A percentile compares a stretch with the other conserved stretches of the same genome.
Evolutionary conservation across 2,113 vertebrate species (phyloP).

Genomic region (Tachycineta bicolor): DNA sequence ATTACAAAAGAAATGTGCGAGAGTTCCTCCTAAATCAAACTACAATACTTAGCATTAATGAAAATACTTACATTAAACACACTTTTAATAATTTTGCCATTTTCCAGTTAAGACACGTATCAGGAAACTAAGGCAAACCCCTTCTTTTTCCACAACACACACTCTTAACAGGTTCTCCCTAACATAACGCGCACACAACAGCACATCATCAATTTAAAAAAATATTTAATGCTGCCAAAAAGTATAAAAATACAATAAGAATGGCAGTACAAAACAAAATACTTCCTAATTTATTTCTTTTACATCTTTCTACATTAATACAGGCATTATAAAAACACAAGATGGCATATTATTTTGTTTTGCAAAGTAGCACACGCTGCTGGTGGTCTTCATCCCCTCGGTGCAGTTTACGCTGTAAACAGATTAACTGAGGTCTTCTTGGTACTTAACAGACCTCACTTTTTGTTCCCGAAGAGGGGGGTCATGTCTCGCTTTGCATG

Average conservation of each 20-base stretch:
- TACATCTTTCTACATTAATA: constrained; percentile 80
- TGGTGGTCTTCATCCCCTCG: constrained; percentile 81
- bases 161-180: constrained; percentile 16
- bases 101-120: background rate
- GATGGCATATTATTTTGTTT: constrained; percentile 69
- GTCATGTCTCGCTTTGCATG: constrained; percentile 80
- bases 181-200: constrained; percentile 71
- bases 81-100: background rate
- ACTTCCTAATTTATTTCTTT: constrained; percentile 78
- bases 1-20: background rate
- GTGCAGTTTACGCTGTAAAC: constrained; percentile 84
- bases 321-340: constrained; percentile 76
- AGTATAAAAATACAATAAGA: constrained; percentile 86
- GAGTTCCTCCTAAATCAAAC: background rate
- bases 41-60: background rate
- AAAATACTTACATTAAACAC: background rate
- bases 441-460: constrained; percentile 77
- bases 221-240: constrained; percentile 88
- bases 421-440: constrained; percentile 78
- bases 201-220: constrained; percentile 75
- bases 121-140: background rate
- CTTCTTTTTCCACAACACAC: background rate
- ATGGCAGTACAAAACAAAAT: constrained; percentile 85
- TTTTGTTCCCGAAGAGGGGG: constrained; percentile 76
- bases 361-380: constrained; percentile 79